Conservation (phyloP, 2,888 invertebrate species). For the Megastigmus dorsalis region DNA sequence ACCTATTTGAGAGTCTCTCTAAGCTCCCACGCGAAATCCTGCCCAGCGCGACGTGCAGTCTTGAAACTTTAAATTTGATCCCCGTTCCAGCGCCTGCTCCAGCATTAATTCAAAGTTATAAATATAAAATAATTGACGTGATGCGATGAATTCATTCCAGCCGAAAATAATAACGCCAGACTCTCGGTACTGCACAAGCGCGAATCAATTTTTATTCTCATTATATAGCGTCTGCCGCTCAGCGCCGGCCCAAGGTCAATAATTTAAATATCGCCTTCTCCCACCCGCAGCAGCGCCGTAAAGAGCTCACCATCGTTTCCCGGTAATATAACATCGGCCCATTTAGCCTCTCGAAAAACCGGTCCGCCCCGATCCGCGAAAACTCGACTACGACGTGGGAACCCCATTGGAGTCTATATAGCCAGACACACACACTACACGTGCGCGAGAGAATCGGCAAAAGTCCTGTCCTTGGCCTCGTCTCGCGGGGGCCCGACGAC, state of each 20-base stretch:
- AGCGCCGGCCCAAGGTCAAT: no score
- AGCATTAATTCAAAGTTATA: no score
- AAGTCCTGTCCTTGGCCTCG: constrained; percentile 13
- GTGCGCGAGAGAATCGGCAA: no score
- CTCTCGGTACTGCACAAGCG: no score
- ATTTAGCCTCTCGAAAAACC: neutral
- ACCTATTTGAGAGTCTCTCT: constrained; percentile 2
- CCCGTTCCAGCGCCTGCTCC: no score
- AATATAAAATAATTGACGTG: no score
- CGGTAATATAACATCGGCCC: neutral
- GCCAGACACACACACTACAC: neutral
- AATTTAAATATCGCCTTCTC: no score
- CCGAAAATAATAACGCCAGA: no score
- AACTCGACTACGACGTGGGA: neutral
- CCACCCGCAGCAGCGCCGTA: neutral
- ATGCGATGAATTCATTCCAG: no score
- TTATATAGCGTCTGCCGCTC: no score
- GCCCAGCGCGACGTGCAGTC: neutral
- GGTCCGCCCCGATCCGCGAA: neutral
- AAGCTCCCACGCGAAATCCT: no score
- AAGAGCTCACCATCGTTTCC: neutral
- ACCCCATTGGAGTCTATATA: neutral
- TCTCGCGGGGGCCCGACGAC: neutral
- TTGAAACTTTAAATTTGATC: neutral
- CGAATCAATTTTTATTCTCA: no score